phyloP scores from a whole-genome alignment of 2,113 vertebrate genomes.

The Nematolebias whitei region DNA sequence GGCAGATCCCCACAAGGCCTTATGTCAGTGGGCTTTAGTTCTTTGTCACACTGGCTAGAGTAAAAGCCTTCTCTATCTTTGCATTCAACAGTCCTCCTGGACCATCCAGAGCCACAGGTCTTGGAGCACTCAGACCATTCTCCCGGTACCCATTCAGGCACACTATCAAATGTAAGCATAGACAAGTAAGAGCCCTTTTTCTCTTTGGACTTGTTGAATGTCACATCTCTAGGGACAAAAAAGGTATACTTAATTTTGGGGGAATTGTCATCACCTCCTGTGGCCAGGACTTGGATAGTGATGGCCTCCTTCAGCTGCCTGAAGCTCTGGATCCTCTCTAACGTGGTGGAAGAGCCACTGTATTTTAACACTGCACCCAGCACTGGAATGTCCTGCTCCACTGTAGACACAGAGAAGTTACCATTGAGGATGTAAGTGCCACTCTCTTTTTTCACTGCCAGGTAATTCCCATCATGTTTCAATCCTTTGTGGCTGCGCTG shows the following conservation, averaged over 20 bases:
- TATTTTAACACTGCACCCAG: constrained; percentile 91
- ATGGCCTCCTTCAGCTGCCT: constrained; percentile 85
- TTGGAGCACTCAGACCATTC: constrained; percentile 95
- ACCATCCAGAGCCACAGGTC: constrained; percentile 91
- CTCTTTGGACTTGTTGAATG: constrained; percentile 81
- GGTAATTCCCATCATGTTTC: constrained; percentile 90
- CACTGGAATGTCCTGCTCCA: constrained; percentile 91
- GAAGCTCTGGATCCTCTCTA: constrained; percentile 96
- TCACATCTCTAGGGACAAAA: constrained; percentile 87
- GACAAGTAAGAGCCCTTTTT: constrained; percentile 77
- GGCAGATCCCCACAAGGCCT: constrained; percentile 86
- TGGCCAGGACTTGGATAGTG: constrained; percentile 88
- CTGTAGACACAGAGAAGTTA: constrained; percentile 89
- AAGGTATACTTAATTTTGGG: constrained; percentile 92
- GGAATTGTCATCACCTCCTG: constrained; percentile 82
- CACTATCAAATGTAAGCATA: constrained; percentile 81
- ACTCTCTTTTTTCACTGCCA: constrained; percentile 85
- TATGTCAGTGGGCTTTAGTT: constrained; percentile 87
- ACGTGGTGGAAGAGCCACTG: constrained; percentile 90
- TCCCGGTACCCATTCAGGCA: constrained; percentile 87
- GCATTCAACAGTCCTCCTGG: constrained; percentile 89
- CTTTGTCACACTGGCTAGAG: constrained; percentile 82
- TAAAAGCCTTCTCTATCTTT: constrained; percentile 80
- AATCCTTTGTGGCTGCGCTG: constrained; percentile 90
- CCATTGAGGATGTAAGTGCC: constrained; percentile 93